A percentile compares a stretch with the other conserved stretches of the same genome.
phyloP scores from a whole-genome alignment of 2,888 invertebrate species.

The Troilus luridus region DNA sequence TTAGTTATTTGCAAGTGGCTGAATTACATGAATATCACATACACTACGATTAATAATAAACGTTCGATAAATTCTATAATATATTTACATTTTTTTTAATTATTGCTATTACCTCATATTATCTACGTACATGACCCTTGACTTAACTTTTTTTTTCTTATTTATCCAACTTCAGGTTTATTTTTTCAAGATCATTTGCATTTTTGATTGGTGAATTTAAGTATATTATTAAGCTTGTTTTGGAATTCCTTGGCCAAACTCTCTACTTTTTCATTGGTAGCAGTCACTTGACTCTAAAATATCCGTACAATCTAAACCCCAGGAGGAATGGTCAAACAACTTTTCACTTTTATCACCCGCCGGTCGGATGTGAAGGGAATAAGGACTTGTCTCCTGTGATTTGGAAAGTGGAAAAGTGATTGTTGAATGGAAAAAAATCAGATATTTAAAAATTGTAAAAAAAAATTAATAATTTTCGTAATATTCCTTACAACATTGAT shows the following conservation, averaged over 20 bases:
- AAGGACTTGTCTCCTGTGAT: background rate
- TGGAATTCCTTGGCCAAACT: background rate
- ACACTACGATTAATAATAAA: too few species aligned
- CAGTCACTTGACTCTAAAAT: background rate
- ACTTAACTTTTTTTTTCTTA: too few species aligned
- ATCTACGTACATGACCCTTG: too few species aligned
- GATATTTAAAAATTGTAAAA: background rate
- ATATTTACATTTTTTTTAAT: too few species aligned
- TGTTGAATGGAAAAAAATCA: background rate
- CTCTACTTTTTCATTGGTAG: background rate
- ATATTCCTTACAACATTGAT: too few species aligned
- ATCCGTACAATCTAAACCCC: background rate
- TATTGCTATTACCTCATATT: too few species aligned
- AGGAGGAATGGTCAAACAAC: background rate
- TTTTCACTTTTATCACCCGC: conserved; percentile 17
- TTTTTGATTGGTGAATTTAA: background rate
- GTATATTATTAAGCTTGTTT: background rate
- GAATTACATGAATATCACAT: too few species aligned
- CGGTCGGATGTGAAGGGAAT: conserved; percentile 8
- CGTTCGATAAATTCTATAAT: too few species aligned
- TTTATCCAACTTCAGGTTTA: too few species aligned
- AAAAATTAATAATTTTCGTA: too few species aligned
- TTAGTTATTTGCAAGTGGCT: too few species aligned
- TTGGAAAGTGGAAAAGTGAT: conserved; percentile 29
- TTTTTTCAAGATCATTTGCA: too few species aligned